Base-by-base conservation (phyloP, 1,140 invertebrate species). In the Saccostrea cuccullata region DNA sequence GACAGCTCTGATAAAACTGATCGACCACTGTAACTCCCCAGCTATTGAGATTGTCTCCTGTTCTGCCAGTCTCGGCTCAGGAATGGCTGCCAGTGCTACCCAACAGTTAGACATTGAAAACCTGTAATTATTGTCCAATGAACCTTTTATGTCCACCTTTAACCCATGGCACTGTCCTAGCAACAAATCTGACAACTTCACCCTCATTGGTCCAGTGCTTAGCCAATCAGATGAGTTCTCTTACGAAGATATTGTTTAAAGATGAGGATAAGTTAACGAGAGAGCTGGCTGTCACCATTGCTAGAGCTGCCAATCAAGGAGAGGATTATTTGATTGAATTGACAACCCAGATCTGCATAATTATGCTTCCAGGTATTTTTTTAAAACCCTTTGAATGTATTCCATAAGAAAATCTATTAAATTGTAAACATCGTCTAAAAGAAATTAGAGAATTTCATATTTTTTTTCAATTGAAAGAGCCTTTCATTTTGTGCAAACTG, bases 51-150 rank as follows among this genome's bases (percentile, higher is more conserved):
- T n/a, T n/a, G n/a, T n/a, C n/a, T n/a, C n/a, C n/a, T n/a, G n/a
- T n/a, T n/a, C n/a, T n/a, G n/a, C n/a, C n/a, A n/a, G n/a, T n/a
- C n/a, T n/a, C n/a, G n/a, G n/a, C n/a, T n/a, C 93, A 3, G 91
- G 93, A 13, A 92, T 95, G 92, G 93, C 94, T 55, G 93, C 93
- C 11, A 94, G 93, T 90, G 93, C 94, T 55, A 92, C 94, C 5
- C 94, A 95, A 88, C 94, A 95, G 84, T 90, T 95, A 26, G 94
- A 95, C 90, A 91, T 95, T 47, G 95, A 95, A 89, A 95, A 95
- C 89, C 92, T 95, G 4, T 94, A 94, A 88, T 91, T 95, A 12
- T 87, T 95, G 73, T 95, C 94, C 13, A 94, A 94, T 90, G 93
- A 94, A 55, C 87, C n/a, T 94, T 36, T 85, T 95, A 20, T 85